Evolutionary conservation across 37 sponge, comb jelly and placozoan species (phyloP).

Genomic region (Dysidea cf. avara): DNA sequence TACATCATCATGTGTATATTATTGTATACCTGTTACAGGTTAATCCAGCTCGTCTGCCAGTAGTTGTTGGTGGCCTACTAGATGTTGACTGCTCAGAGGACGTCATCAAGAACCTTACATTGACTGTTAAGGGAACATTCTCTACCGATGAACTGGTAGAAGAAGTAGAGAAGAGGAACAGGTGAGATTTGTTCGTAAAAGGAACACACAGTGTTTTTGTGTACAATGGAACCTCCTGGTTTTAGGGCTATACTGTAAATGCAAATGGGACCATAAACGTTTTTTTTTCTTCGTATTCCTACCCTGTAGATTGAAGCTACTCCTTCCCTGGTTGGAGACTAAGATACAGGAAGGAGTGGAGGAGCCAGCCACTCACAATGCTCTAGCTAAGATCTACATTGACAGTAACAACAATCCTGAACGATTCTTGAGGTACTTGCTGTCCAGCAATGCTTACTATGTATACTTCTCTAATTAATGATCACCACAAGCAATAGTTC

Average conservation of each 20-base stretch:
- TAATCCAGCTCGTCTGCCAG: conserved; percentile 95
- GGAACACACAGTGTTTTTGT: background rate
- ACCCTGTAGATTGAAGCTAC: conserved; percentile 90
- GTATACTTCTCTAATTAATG: too few species aligned
- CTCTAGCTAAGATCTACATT: conserved; percentile 99
- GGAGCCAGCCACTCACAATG: conserved; percentile 99
- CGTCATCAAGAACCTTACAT: conserved; percentile 95
- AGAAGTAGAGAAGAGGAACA: conserved; percentile 93
- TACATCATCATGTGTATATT: background rate
- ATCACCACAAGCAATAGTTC: too few species aligned
- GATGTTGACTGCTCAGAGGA: conserved; percentile 98
- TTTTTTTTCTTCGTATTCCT: background rate
- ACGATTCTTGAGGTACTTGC: conserved; percentile 69
- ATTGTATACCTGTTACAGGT: conserved; percentile 45
- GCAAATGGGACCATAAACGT: background rate
- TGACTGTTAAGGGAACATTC: conserved; percentile 90
- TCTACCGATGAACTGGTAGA: conserved; percentile 98
- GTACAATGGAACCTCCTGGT: background rate
- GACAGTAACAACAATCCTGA: conserved; percentile 99
- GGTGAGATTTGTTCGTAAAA: conserved; percentile 20
- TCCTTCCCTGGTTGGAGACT: conserved; percentile 92
- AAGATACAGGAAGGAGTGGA: conserved; percentile 85
- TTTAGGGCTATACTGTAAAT: background rate
- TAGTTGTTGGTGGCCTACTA: conserved; percentile 95
- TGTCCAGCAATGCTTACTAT: too few species aligned